Conservation (phyloP, 2,888 invertebrate species). For the Congeria kusceri region DNA sequence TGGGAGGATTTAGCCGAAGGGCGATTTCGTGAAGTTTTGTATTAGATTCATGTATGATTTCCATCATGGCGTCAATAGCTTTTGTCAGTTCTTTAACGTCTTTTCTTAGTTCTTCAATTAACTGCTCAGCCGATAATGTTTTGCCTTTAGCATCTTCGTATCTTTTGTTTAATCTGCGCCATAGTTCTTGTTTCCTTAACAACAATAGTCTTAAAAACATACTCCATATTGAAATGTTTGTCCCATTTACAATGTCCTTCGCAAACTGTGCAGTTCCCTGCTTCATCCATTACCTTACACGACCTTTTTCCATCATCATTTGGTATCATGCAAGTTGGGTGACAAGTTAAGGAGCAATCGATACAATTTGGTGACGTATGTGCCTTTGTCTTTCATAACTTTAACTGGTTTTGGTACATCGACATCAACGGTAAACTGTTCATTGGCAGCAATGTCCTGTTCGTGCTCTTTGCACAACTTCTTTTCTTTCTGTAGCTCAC, state of each 20-base stretch:
- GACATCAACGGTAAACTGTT: constrained; percentile 50
- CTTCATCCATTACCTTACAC: constrained; percentile 46
- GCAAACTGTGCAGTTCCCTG: constrained; percentile 48
- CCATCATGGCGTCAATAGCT: no score
- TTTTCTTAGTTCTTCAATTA: no score
- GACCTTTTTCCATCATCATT: constrained; percentile 41
- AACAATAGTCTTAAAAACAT: constrained; percentile 28
- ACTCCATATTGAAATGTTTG: no score
- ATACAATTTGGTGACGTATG: constrained; percentile 57
- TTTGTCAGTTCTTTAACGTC: no score
- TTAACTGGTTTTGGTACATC: constrained; percentile 43
- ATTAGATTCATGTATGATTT: no score
- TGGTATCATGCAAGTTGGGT: constrained; percentile 37
- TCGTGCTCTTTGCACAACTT: constrained; percentile 37
- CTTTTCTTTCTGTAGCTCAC: constrained; percentile 38
- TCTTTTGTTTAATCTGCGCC: no score
- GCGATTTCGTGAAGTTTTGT: no score
- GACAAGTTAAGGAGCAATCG: constrained; percentile 49
- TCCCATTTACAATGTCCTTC: no score
- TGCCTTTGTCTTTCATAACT: constrained; percentile 30
- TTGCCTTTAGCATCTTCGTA: no score
- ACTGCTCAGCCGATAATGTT: no score
- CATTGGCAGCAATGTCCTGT: constrained; percentile 42
- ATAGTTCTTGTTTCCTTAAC: no score
- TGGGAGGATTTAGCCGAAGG: no score